These are phyloP conservation scores for Melinaea menophilus DNA, from an alignment of 2,888 invertebrate species.

Conservation along the genomic window DNA sequence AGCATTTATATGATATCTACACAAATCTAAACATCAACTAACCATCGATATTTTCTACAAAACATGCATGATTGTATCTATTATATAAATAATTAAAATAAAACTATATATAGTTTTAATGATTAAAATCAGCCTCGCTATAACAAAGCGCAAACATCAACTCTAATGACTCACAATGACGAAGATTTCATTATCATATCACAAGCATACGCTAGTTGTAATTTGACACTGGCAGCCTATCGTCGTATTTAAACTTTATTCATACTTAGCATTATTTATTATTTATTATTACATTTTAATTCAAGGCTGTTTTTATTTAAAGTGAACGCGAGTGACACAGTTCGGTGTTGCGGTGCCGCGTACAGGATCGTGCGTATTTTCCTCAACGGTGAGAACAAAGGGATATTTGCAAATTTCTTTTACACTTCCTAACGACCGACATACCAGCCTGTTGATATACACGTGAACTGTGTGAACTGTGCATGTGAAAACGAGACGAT, in stretches of 20 bases:
- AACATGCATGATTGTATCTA: constrained; percentile 57
- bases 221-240: constrained; percentile 58
- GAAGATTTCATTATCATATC: constrained; percentile 74
- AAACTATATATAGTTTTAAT: constrained; percentile 48
- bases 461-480: constrained; percentile 50
- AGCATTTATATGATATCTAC: neutral
- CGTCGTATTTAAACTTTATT: constrained; percentile 48
- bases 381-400: constrained; percentile 71
- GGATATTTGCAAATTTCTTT: constrained; percentile 51
- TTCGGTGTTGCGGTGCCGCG: constrained; percentile 40
- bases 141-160: constrained; percentile 70
- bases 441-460: constrained; percentile 72
- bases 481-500: constrained; percentile 64
- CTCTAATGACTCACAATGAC: constrained; percentile 74
- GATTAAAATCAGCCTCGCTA: constrained; percentile 27
- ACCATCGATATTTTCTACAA: constrained; percentile 20
- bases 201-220: constrained; percentile 66
- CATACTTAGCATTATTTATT: constrained; percentile 36
- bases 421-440: constrained; percentile 49
- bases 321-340: constrained; percentile 56
- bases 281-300: constrained; percentile 37
- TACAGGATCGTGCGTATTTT: constrained; percentile 58
- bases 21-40: neutral
- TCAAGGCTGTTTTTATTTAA: constrained; percentile 50
- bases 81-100: constrained; percentile 52